Evolutionary conservation across 1,140 invertebrate species (phyloP), one percentile per base, ranked within the genome.

Genomic region (Saccostrea glomerata): DNA sequence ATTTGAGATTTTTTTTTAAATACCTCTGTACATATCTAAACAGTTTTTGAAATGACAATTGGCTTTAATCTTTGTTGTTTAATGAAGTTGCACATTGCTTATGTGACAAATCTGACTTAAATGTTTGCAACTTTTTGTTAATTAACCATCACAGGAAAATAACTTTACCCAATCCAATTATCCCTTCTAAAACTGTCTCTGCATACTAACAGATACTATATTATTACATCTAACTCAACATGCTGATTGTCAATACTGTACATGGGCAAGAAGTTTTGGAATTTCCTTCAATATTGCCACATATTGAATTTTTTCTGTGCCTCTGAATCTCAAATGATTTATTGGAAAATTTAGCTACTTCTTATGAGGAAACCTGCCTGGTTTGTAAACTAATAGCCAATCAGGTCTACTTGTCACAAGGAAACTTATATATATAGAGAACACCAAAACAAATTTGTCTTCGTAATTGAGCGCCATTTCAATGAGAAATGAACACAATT

Each of bases 351-450:
- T 77, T 12, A 77, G 25, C 23, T 30, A 30, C 23, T 25, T 77
- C 23, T 30, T 77, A 13, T 15, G 25, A 77, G 23, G 25, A 36
- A 77, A 36, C 30, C 23, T 36, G 23, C 15, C 25, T 30, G 9
- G 11, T 2, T 77, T 30, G 36, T 30, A 73, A 77, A 77, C 30
- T 77, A 25, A 77, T 15, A 77, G 9, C 70, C 70, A 77, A 77
- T 77, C 70, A 77, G 70, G 25, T 77, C 70, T 30, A 77, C 25
- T 77, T 77, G 70, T 77, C 70, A 77, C 23, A 77, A 77, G 25
- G 30, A 9, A 25, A 36, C 70, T 77, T 77, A 17, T 40, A 73
- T 40, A 73, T 23, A 77, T 12, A 77, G 13, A 77, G 70, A 13
- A 30, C 70, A 77, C 23, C 13, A 30, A 13, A 77, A 77, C 70